These are phyloP conservation scores for Scomber colias DNA, from an alignment of 2,113 vertebrate species.

Conservation along the genomic window DNA sequence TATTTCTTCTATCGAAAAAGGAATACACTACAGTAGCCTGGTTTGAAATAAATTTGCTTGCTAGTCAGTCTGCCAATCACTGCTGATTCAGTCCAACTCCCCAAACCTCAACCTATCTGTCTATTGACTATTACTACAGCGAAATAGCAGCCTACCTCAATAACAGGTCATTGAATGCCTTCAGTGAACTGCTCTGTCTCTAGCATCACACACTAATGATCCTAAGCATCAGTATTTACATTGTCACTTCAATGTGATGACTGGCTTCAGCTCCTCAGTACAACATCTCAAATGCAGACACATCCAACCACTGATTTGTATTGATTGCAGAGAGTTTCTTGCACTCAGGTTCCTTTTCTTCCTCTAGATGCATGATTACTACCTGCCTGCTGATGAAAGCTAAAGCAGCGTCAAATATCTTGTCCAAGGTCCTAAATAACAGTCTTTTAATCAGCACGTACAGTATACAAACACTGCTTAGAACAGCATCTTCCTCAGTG, in stretches of 20 bases:
- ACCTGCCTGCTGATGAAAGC: neutral
- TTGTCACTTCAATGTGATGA: neutral
- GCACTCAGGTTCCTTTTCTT: neutral
- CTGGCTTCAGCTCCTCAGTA: neutral
- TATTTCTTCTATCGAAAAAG: neutral
- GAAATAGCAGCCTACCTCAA: constrained; percentile 13
- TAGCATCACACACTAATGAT: constrained; percentile 12
- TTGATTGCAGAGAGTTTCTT: neutral
- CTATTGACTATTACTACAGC: constrained; percentile 8
- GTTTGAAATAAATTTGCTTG: no score
- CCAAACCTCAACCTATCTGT: neutral
- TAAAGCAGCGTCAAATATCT: neutral
- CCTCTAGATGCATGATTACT: neutral
- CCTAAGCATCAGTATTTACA: neutral
- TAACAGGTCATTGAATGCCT: neutral
- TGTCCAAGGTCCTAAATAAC: constrained; percentile 1
- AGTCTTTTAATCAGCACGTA: neutral
- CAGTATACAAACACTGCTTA: neutral
- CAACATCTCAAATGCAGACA: neutral
- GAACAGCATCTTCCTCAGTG: neutral
- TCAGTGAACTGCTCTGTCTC: neutral
- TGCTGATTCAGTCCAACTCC: neutral
- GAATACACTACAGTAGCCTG: no score
- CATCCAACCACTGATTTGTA: neutral
- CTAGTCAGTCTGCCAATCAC: no score